These are phyloP conservation scores for Siphonodentalium dalli DNA, from an alignment of 2,888 invertebrate genomes.

Conservation along the genomic window DNA sequence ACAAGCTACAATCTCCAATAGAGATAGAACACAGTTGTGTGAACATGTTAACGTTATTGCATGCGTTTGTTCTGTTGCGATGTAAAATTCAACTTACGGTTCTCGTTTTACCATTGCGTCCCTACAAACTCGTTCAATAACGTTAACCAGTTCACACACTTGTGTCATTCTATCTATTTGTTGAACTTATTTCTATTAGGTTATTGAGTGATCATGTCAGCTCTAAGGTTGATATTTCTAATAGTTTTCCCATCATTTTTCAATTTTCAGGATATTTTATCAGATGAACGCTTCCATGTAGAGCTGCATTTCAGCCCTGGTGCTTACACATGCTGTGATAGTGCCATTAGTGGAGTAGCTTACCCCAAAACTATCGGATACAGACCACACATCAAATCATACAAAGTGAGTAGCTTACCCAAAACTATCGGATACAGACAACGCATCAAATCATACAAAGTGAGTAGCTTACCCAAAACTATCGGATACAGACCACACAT, in stretches of 20 bases:
- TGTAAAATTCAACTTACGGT: too few species aligned
- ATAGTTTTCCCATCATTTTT: not conserved
- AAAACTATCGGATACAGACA: too few species aligned
- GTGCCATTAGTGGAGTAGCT: constrained; percentile 78
- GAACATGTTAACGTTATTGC: too few species aligned
- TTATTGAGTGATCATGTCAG: constrained; percentile 96
- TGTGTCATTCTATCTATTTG: not conserved
- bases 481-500: constrained; percentile 43
- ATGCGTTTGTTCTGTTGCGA: too few species aligned
- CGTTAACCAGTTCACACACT: not conserved
- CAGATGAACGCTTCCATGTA: constrained; percentile 86
- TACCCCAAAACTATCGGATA: constrained; percentile 64
- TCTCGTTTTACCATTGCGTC: too few species aligned
- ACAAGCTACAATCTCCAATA: too few species aligned
- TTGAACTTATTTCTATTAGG: not conserved
- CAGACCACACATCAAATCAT: constrained; percentile 36
- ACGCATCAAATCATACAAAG: too few species aligned
- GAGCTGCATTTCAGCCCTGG: constrained; percentile 99
- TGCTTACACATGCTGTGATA: constrained; percentile 81
- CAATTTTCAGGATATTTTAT: constrained; percentile 71
- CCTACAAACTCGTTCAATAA: too few species aligned
- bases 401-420: too few species aligned
- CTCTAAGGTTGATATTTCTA: constrained; percentile 82
- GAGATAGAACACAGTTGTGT: too few species aligned
- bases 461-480: constrained; percentile 70